A percentile compares a stretch with the other conserved stretches of the same genome.
Evolutionary conservation across 2,113 vertebrate genomes (phyloP).

Genomic region (Anhinga anhinga): DNA sequence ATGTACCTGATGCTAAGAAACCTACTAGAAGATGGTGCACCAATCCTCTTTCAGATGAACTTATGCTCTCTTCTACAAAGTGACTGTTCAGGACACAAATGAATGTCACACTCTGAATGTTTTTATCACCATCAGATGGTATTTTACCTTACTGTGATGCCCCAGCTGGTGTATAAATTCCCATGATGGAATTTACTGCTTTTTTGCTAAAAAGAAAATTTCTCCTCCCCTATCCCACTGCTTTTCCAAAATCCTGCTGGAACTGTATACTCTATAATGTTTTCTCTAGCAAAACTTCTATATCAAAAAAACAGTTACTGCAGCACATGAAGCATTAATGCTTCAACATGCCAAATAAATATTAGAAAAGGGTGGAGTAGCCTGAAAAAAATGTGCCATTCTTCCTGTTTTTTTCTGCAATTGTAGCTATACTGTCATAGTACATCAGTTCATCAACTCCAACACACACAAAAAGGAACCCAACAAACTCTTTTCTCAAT

Average conservation of each 20-base stretch:
- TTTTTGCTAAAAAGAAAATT: neutral
- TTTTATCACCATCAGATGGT: neutral
- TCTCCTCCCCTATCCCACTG: neutral
- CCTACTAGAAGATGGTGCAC: neutral
- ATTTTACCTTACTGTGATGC: neutral
- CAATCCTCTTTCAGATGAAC: neutral
- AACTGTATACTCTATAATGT: neutral
- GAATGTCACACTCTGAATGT: neutral
- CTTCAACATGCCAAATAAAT: neutral
- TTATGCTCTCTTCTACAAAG: neutral
- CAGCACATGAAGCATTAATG: neutral
- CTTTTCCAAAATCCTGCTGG: neutral
- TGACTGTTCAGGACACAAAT: neutral
- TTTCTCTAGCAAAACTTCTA: neutral
- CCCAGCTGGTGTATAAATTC: neutral
- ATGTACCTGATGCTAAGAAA: neutral
- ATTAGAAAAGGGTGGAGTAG: neutral
- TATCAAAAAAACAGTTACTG: neutral
- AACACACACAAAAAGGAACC: accelerated
- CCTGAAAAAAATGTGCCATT: neutral
- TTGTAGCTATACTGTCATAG: neutral
- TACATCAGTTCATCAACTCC: neutral
- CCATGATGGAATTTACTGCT: neutral
- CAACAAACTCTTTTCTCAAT: neutral
- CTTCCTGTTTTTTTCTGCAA: neutral